Conservation (phyloP, 2,797 vertebrate species). For the Fistularia tabacaria region DNA sequence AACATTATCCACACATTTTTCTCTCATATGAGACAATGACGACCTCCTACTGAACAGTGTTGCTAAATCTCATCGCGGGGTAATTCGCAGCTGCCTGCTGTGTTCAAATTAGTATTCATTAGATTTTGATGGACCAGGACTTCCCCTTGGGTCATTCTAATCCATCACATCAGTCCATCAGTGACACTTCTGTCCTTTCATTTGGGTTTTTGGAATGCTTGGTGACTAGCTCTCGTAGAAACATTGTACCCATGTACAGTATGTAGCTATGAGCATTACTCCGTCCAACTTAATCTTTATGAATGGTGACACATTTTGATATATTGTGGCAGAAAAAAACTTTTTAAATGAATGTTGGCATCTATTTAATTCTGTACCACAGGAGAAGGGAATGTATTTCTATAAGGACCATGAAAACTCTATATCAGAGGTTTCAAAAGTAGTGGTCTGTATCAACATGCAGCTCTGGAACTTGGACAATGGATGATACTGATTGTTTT, state of each 20-base stretch:
- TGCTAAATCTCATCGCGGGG: slow-evolving; percentile 37
- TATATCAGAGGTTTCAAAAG: too few species aligned
- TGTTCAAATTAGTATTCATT: slow-evolving; percentile 71
- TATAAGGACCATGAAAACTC: too few species aligned
- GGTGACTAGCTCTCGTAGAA: slow-evolving; percentile 8
- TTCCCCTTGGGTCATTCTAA: slow-evolving; percentile 58
- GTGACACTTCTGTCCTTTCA: slow-evolving; percentile 51
- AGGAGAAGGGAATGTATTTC: too few species aligned
- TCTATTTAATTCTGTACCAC: too few species aligned
- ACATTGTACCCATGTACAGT: not conserved
- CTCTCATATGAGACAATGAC: slow-evolving; percentile 46
- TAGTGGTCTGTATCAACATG: too few species aligned
- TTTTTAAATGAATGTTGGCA: too few species aligned
- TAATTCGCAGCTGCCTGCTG: slow-evolving; percentile 58
- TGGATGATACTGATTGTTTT: too few species aligned
- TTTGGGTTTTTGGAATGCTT: slow-evolving; percentile 23
- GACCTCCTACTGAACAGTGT: slow-evolving; percentile 47
- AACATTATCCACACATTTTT: slow-evolving; percentile 59
- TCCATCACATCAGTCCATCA: slow-evolving; percentile 59
- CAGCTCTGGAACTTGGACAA: too few species aligned
- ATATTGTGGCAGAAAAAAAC: too few species aligned
- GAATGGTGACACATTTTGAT: too few species aligned
- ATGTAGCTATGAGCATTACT: too few species aligned
- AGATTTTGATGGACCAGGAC: slow-evolving; percentile 64
- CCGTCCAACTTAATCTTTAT: too few species aligned